Conservation (phyloP, 2,113 vertebrate species). For the Climacteris rufus region DNA sequence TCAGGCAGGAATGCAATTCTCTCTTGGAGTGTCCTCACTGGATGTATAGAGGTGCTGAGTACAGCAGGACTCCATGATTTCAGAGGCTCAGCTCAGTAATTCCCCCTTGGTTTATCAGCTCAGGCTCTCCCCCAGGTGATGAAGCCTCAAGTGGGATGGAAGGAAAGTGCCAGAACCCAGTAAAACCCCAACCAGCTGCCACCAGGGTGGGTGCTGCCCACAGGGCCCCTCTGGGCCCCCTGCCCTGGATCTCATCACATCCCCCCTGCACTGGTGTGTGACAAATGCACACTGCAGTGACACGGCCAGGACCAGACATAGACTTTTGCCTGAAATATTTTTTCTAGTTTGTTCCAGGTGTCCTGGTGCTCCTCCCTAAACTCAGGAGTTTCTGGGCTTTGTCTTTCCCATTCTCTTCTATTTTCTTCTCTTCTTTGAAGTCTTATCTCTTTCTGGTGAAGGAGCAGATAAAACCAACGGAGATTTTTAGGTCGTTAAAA, state of each 20-base stretch:
- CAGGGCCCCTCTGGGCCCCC: not conserved
- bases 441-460: not conserved
- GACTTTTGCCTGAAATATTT: not conserved
- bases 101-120: not conserved
- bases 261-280: not conserved
- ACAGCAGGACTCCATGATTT: not conserved
- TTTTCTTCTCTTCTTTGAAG: not conserved
- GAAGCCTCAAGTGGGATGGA: not conserved
- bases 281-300: not conserved
- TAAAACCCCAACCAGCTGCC: not conserved
- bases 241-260: not conserved
- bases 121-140: not conserved
- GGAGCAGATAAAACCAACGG: not conserved
- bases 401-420: not conserved
- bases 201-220: not conserved
- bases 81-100: not conserved
- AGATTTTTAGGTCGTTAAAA: not conserved
- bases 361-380: not conserved
- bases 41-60: not conserved
- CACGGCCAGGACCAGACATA: rapidly evolving
- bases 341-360: not conserved
- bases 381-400: not conserved
- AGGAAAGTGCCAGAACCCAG: not conserved
- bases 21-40: not conserved
- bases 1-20: not conserved